Evolutionary conservation across 2,888 invertebrate genomes (phyloP), one percentile per base, ranked within the genome.

Genomic region (Meta bourneti): DNA sequence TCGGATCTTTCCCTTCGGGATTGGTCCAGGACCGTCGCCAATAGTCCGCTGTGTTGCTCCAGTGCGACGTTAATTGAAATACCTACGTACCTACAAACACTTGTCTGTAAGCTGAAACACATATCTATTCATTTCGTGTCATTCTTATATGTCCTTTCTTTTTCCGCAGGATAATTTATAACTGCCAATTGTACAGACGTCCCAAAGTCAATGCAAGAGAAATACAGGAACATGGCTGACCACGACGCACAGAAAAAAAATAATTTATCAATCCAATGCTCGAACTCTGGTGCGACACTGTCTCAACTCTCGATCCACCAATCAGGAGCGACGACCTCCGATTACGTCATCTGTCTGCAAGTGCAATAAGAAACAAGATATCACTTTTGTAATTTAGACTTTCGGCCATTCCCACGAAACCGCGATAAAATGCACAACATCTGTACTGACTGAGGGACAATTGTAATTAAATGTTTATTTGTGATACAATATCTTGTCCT

Each of bases 131-230:
- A 5, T 61, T 16, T 16, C 61, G 16, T 6, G 5, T 34, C 16
- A 16, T 61, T 0, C 61, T 61, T 16, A 61, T 61, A 6, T 74
- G 20, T 72, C 0, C 61, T 84, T 13, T 16, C 13, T 54, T 19
- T 84, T 51, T 54, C 49, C 49, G 13, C 52, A 90, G 90, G 80
- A 85, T 90, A 90, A 90, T 80, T 90, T 90, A 90, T 90, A 80
- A 79, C 71, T 90, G 90, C 90, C 90, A 90, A 90, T 69, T 90
- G 90, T 90, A 90, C 90, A 90, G 84, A 90, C 48, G 80, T 90
- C 90, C 80, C 90, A 9, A 70, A 85, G 90, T 90, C 90, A 74
- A 71, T 16, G 34, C 75, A 75, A 75, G 20, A 61, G 61, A 54
- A 52, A 54, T 1, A 5, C 1, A 48, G 61, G 75, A 88, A 61